These are phyloP conservation scores for Cantharis rustica DNA, from an alignment of 2,888 invertebrate genomes.

Conservation along the genomic window DNA sequence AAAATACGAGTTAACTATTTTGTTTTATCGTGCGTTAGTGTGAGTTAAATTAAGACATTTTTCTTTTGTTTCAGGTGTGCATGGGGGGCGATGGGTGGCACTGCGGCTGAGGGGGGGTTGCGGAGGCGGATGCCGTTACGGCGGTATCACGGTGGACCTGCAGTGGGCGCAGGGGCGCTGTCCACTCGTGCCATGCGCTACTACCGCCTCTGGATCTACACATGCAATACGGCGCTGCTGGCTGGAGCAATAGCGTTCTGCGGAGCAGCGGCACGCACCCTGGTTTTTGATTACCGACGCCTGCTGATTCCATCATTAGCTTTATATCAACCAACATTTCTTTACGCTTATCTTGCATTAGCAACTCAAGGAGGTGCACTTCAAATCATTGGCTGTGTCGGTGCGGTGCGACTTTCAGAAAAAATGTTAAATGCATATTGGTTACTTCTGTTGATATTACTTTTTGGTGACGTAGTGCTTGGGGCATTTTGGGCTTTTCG, in stretches of 20 bases:
- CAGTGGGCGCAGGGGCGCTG: constrained; percentile 57
- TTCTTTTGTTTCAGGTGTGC: constrained; percentile 63
- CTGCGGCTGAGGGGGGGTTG: constrained; percentile 55
- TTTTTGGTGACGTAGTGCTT: constrained; percentile 82
- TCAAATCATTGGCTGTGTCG: constrained; percentile 80
- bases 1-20: background rate
- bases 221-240: constrained; percentile 86
- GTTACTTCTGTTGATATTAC: constrained; percentile 75
- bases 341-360: constrained; percentile 83
- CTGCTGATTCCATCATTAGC: constrained; percentile 74
- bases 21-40: background rate
- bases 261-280: constrained; percentile 73
- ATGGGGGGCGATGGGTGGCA: constrained; percentile 59
- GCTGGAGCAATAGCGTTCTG: constrained; percentile 81
- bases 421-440: constrained; percentile 83
- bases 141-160: constrained; percentile 62
- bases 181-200: constrained; percentile 69
- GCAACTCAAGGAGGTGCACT: constrained; percentile 70
- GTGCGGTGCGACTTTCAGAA: constrained; percentile 79
- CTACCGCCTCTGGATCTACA: constrained; percentile 91
- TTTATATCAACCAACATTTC: constrained; percentile 64
- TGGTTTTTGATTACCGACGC: constrained; percentile 72
- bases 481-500: constrained; percentile 86
- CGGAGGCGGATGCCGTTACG: constrained; percentile 58
- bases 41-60: constrained; percentile 2